Conservation (phyloP, 2,888 invertebrate genomes). For the Ophioninae sp. region DNA sequence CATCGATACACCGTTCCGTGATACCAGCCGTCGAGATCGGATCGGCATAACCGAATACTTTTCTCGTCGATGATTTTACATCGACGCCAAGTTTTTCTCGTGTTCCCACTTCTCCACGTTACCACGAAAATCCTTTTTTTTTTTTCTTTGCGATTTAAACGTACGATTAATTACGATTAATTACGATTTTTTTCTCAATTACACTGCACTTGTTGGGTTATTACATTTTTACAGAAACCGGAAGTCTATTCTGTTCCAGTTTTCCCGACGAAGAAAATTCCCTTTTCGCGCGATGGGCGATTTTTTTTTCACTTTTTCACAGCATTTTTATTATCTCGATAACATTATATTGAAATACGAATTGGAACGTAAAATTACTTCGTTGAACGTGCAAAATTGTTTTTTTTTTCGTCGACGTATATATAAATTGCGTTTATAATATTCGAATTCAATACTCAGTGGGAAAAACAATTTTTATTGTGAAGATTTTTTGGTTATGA, state of each 20-base stretch:
- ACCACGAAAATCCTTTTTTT: background rate
- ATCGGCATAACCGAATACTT: conserved; percentile 64
- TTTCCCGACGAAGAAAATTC: background rate
- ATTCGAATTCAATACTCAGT: too few relatives aligned
- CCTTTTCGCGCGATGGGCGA: background rate
- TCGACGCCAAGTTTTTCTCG: conserved; percentile 8
- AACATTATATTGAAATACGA: too few relatives aligned
- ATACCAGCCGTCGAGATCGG: conserved; percentile 67
- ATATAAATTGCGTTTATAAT: too few relatives aligned
- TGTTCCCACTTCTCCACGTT: conserved; percentile 32
- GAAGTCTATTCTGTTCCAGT: background rate
- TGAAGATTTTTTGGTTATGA: too few relatives aligned
- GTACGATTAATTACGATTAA: background rate
- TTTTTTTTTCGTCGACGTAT: too few relatives aligned
- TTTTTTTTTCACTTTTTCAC: conserved; percentile 6
- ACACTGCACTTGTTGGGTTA: background rate
- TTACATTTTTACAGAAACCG: background rate
- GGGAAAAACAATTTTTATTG: too few relatives aligned
- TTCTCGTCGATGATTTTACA: conserved; percentile 41
- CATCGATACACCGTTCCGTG: conserved; percentile 79
- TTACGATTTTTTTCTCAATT: background rate
- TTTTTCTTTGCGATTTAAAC: background rate
- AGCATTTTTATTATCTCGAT: too few relatives aligned
- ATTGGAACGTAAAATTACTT: too few relatives aligned
- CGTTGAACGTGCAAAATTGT: too few relatives aligned